phyloP scores from a whole-genome alignment of 2,888 invertebrate genomes.

The Didymodactylos carnosus region DNA sequence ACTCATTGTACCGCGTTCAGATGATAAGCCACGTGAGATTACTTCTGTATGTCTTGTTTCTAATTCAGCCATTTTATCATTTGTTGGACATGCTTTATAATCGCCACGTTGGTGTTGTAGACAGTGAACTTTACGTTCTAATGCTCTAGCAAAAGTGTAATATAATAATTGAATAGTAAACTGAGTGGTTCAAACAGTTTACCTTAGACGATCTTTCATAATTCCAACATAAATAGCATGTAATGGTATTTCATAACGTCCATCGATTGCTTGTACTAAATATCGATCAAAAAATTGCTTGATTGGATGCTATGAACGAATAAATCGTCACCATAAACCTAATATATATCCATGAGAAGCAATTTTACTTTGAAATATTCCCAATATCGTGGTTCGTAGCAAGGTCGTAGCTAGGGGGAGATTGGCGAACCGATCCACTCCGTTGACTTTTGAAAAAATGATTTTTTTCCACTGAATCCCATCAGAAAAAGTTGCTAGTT shows the following conservation, averaged over 20 bases:
- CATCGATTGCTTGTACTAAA: constrained; percentile 1
- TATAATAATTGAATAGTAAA: not conserved
- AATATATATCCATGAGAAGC: not conserved
- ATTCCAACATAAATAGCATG: not conserved
- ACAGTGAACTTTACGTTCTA: constrained; percentile 11
- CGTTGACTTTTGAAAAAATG: too few relatives aligned
- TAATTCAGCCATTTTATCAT: not conserved
- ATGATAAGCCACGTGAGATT: not conserved
- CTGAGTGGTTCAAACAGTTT: not conserved
- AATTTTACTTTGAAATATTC: constrained; percentile 10
- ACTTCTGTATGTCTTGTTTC: not conserved
- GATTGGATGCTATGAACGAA: constrained; percentile 6
- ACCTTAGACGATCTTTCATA: constrained; percentile 2
- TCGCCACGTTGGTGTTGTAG: constrained; percentile 11
- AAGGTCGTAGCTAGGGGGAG: too few relatives aligned
- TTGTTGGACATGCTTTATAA: constrained; percentile 7
- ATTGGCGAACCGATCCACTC: too few relatives aligned
- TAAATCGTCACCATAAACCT: not conserved
- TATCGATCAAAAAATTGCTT: constrained; percentile 5
- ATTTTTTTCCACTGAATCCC: too few relatives aligned
- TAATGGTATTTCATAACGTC: constrained; percentile 7
- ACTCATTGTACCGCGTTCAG: too few relatives aligned
- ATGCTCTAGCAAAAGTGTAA: constrained; percentile 1
- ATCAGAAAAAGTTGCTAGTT: too few relatives aligned
- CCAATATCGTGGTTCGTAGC: constrained; percentile 13